Evolutionary conservation across 2,888 invertebrate species (phyloP), one percentile per base, ranked within the genome.

Genomic region (Campaea margaritaria): DNA sequence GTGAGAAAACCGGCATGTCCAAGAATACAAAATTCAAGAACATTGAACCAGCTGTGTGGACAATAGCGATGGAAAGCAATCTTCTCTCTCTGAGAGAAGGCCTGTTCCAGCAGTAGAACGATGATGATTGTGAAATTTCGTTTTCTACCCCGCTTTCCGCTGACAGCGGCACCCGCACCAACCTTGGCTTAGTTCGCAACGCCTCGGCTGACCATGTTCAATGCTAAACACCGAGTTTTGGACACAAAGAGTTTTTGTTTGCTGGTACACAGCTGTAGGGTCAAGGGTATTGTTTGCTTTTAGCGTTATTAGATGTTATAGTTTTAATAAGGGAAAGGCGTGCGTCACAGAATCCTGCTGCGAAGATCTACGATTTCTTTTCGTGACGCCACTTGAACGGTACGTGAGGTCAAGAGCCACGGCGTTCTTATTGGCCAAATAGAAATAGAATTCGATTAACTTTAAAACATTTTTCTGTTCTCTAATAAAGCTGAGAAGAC

Each of bases 191-290:
- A 73, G 70, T 77, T 79, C 64, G 67, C 67, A 63, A 48, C 36
- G 60, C 62, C 31, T 14, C 48, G 56, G 50, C 59, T 72, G 72
- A 64, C 64, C 68, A 68, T 70, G 72, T 74, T 81, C 83, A 83
- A 83, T 82, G 81, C 78, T 80, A 83, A 81, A 66, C 69, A 65
- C 63, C 59, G 68, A 68, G 70, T 77, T 79, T 78, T 70, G 75
- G 74, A 73, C 70, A 75, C 73, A 75, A 73, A 74, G 72, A 68
- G 67, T 60, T 76, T 79, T 78, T 78, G 72, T 75, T 63, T 65
- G 21, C 21, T 21, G 21, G 21, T 21, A 5, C n/a, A 5, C 48
- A 61, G 64, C 62, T 58, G 58, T 71, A 76, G 75, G 79, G 83
- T 78, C 82, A 80, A 73, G 79, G 77, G 58, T 50, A 59, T 72